Evolutionary conservation across 2,113 vertebrate species (phyloP), one percentile per base, ranked within the genome.

Genomic region (Cyprinus carpio): DNA sequence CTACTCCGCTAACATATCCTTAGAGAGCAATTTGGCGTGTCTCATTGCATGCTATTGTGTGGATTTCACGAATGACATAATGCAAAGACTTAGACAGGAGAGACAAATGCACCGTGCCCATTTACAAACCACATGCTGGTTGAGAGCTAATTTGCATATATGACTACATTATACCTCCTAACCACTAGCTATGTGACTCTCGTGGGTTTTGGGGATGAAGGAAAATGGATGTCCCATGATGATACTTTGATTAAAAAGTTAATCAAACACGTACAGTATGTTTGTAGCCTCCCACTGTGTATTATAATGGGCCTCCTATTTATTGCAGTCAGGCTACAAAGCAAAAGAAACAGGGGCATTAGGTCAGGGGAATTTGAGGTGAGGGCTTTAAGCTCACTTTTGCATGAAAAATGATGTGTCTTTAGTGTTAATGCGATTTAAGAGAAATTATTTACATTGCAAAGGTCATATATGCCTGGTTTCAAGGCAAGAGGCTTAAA

Each of bases 211-310:
- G 31, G 62, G 37, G 79, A 67, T 64, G 58, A 43, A 83, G 67
- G 60, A 54, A 86, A 82, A 75, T 64, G 40, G 40, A 74, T 37
- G 58, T 75, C 87, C 75, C 54, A 16, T 25, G 65, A 80, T 31
- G 58, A 49, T 71, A 27, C 58, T 76, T 77, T 46, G 62, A 29
- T 40, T 60, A 51, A 81, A 81, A 86, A 84, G 69, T 54, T 49
- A 89, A 80, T 87, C 75, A 89, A 85, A 87, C 60, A 69, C 54
- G 71, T 58, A 72, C 46, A 67, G 81, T 74, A 27, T 18, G 43
- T 46, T 79, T 79, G 29, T 18, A 75, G 56, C 46, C 76, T 37
- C 67, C 81, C 49, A 37, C 60, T 58, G 18, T 85, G 69, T 12
- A 83, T 81, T 77, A 54, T 89, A 84, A 84, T 83, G 77, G 29